Conservation (phyloP, 2,888 invertebrate species). For the Stenchaetothrips biformis region DNA sequence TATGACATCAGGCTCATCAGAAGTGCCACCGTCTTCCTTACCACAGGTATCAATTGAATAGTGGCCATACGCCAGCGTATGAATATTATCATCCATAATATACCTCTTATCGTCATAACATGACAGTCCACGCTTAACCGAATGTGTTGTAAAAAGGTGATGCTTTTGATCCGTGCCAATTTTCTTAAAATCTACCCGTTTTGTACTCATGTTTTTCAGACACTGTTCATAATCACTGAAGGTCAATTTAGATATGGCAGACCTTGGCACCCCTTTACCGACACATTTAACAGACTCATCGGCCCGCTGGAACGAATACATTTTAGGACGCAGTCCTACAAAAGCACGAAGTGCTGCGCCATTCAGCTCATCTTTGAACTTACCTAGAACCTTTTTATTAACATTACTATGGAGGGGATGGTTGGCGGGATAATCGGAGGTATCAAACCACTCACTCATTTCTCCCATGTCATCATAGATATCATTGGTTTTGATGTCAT, state of each 20-base stretch:
- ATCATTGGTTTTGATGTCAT: too few species aligned
- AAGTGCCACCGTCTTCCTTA: too few species aligned
- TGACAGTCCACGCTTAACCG: background rate
- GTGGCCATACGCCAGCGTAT: background rate
- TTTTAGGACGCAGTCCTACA: too few species aligned
- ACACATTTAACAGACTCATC: too few species aligned
- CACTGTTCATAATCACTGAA: background rate
- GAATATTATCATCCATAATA: background rate
- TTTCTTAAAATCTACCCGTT: background rate
- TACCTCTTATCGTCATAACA: background rate
- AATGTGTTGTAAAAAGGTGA: background rate
- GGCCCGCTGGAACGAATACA: too few species aligned
- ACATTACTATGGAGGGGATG: background rate
- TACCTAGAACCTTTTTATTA: background rate
- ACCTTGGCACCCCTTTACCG: background rate
- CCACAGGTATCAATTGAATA: background rate
- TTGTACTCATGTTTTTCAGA: background rate
- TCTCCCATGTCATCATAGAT: too few species aligned
- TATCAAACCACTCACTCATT: background rate
- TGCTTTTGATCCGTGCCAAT: background rate
- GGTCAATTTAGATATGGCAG: background rate
- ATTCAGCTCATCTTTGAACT: too few species aligned
- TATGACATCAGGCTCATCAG: too few species aligned
- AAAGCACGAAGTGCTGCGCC: too few species aligned
- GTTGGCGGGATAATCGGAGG: too few species aligned